Conservation (phyloP, 1,140 invertebrate genomes). For the Physella acuta region DNA sequence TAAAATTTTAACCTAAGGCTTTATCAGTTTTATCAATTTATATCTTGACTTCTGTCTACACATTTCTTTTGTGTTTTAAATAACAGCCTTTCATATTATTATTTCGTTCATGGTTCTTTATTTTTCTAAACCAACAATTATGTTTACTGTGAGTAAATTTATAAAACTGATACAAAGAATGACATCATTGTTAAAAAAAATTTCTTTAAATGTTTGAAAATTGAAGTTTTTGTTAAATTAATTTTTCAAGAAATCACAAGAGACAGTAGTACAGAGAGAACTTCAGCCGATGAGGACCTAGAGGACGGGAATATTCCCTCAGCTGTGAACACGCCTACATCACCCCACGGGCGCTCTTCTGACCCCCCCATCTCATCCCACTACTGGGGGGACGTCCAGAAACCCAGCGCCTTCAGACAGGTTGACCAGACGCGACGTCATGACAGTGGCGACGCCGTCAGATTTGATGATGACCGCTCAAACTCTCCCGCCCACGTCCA, state of each 20-base stretch:
- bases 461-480: not conserved
- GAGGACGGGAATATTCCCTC: conserved; percentile 19
- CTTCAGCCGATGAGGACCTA: conserved; percentile 39
- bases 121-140: too few relatives aligned
- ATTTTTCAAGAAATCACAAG: conserved; percentile 82
- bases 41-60: too few relatives aligned
- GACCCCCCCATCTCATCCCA: not conserved
- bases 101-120: too few relatives aligned
- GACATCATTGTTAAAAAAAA: too few relatives aligned
- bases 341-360: conserved; percentile 5
- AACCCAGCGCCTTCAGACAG: conserved; percentile 23
- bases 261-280: conserved; percentile 54
- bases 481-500: not conserved
- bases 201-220: too few relatives aligned
- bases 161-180: too few relatives aligned
- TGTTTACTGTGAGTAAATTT: too few relatives aligned
- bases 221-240: too few relatives aligned
- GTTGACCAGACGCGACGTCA: conserved; percentile 5
- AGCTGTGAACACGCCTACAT: conserved; percentile 5
- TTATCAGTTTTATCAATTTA: too few relatives aligned
- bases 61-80: too few relatives aligned
- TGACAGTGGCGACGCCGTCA: not conserved
- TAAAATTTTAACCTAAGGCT: too few relatives aligned
- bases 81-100: too few relatives aligned
- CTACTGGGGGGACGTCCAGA: conserved; percentile 7